Base-by-base conservation (phyloP, 2,797 vertebrate genomes). In the Cirrhinus molitorella region DNA sequence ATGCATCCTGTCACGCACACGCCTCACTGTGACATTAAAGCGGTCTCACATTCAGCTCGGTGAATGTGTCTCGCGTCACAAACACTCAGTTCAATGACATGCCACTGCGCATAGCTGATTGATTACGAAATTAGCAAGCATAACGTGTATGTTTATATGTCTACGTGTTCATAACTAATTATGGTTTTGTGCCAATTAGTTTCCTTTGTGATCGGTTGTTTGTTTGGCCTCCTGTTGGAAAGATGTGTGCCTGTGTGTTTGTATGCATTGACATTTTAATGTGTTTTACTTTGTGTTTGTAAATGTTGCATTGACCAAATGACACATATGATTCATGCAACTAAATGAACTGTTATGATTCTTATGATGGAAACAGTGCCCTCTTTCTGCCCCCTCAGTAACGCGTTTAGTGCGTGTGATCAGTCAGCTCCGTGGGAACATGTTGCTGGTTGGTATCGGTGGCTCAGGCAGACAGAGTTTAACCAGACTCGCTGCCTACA, bases 401-500 rank as follows among this genome's bases (percentile, higher is more conserved):
- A 94, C 93, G 0, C 94, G 96, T 21, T 91, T 95, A 0, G 93
- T 96, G 23, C 95, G 97, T 17, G 97, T 97, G 34, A 96, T 97
- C 79, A 95, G 96, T 86, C 96, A 98, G 92, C 96, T 92, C 0
- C 93, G 97, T 8, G 97, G 97, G 16, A 97, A 97, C 93, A 96
- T 97, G 96, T 93, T 98, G 65, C 90, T 98, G 87, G 94, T 97
- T 66, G 97, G 97, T 59, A 95, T 97, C 0, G 96, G 96, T 5
- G 96, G 97, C 82, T 97, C 97, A 0, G 97, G 97, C 17, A 94
- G 96, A 71, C 96, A 96, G 91, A 98, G 97, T 43, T 91, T 98
- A 57, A 94, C 96, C 7, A 96, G 94, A 79, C 89, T 98, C 75
- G 95, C 97, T 0, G 93, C 97, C 0, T 96, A 81, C 89, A 96